Conservation (phyloP, 1,140 invertebrate genomes). For the Drosophila insularis region DNA sequence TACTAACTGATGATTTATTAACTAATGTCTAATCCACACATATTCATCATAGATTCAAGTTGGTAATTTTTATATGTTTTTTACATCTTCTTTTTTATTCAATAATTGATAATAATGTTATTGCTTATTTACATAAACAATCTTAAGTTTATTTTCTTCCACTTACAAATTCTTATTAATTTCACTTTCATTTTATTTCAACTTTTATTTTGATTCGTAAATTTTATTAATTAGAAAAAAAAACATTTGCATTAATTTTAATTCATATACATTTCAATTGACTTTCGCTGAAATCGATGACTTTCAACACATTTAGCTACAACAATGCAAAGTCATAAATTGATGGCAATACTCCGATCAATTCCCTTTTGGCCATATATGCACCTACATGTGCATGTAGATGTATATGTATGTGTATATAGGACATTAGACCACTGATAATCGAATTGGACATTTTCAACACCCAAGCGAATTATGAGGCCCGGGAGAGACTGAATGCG, state of each 20-base stretch:
- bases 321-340: slow-evolving; percentile 14
- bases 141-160: too few relatives aligned
- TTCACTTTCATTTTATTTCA: not conserved
- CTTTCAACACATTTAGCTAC: slow-evolving; percentile 19
- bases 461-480: slow-evolving; percentile 47
- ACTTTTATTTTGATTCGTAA: not conserved
- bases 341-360: not conserved
- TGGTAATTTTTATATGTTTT: too few relatives aligned
- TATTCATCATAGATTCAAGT: too few relatives aligned
- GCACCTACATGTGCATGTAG: not conserved
- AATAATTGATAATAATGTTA: too few relatives aligned
- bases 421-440: slow-evolving; percentile 39
- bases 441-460: slow-evolving; percentile 53
- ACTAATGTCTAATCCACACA: too few relatives aligned
- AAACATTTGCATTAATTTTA: not conserved
- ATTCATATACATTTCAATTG: slow-evolving; percentile 1
- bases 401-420: slow-evolving; percentile 1
- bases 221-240: not conserved
- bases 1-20: too few relatives aligned
- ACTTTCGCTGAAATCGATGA: not conserved
- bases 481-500: not conserved
- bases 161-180: too few relatives aligned
- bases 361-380: not conserved
- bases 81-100: too few relatives aligned
- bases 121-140: too few relatives aligned